A percentile compares a stretch with the other conserved stretches of the same genome.
Evolutionary conservation across 2,888 invertebrate genomes (phyloP).

Genomic region (Phania funesta): DNA sequence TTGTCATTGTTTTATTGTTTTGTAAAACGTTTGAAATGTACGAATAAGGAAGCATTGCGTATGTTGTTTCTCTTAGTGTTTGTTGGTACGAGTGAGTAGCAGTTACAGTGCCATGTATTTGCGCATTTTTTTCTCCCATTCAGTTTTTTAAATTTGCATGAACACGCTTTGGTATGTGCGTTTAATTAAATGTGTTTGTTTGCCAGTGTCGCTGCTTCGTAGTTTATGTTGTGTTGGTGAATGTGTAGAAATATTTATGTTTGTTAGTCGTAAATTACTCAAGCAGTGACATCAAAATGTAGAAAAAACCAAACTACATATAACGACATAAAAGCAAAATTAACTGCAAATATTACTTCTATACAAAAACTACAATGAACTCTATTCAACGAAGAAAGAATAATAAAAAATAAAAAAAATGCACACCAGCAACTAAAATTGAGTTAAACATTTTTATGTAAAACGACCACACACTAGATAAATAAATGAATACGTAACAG

Average conservation of each 20-base stretch:
- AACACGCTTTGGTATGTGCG: neutral
- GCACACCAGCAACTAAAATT: slow-evolving; percentile 13
- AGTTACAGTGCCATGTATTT: slow-evolving; percentile 35
- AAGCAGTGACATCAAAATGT: slow-evolving; percentile 51
- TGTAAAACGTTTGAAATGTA: slow-evolving; percentile 9
- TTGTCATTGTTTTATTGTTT: slow-evolving; percentile 59
- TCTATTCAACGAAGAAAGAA: slow-evolving; percentile 8
- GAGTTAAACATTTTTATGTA: slow-evolving; percentile 22
- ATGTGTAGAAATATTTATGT: slow-evolving; percentile 38
- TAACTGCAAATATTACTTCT: slow-evolving; percentile 13
- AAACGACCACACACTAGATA: slow-evolving; percentile 17
- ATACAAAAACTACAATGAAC: slow-evolving; percentile 30
- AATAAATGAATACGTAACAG: neutral
- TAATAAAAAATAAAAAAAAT: neutral
- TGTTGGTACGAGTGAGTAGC: neutral
- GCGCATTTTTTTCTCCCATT: slow-evolving; percentile 1
- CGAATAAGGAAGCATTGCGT: neutral
- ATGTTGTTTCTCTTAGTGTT: slow-evolving; percentile 14
- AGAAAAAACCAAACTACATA: slow-evolving; percentile 3
- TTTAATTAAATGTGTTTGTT: slow-evolving; percentile 5
- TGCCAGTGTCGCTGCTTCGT: slow-evolving; percentile 6
- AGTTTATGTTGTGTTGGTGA: slow-evolving; percentile 9
- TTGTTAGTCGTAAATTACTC: slow-evolving; percentile 64
- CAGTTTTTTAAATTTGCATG: neutral
- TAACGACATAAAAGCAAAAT: neutral